Conservation (phyloP, 2,113 vertebrate species). For the Semicossyphus pulcher region DNA sequence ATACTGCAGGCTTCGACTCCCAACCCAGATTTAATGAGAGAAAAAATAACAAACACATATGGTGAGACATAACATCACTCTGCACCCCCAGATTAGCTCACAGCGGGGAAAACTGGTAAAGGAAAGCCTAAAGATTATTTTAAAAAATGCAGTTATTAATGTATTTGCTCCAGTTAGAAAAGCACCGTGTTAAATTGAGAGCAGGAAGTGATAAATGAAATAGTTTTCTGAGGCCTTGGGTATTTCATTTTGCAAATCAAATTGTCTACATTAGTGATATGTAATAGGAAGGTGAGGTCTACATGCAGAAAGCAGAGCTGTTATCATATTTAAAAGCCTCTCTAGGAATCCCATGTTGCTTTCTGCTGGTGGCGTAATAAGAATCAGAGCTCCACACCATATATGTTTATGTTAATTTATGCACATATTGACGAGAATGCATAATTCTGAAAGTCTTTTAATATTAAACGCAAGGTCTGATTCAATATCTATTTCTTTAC, state of each 20-base stretch:
- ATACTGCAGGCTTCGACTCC: slow-evolving; percentile 71
- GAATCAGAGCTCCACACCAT: neutral
- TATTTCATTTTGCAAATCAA: slow-evolving; percentile 36
- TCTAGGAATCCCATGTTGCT: slow-evolving; percentile 6
- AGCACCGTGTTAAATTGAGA: slow-evolving; percentile 2
- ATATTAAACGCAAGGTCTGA: no score
- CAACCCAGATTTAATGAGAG: slow-evolving; percentile 78
- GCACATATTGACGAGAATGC: neutral
- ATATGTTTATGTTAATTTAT: slow-evolving; percentile 4
- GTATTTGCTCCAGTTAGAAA: slow-evolving; percentile 36
- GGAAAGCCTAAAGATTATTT: slow-evolving; percentile 49
- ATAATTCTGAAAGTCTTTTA: no score
- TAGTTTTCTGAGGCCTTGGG: slow-evolving; percentile 29
- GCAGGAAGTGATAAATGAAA: slow-evolving; percentile 14
- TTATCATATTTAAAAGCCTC: neutral
- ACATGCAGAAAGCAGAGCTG: neutral
- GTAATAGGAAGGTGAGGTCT: slow-evolving; percentile 44
- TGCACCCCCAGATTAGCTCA: slow-evolving; percentile 57
- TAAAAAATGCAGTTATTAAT: slow-evolving; percentile 38
- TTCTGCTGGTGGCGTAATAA: neutral
- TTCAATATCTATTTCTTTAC: no score
- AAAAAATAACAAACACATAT: slow-evolving; percentile 76
- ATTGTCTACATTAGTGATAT: slow-evolving; percentile 29
- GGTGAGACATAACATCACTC: slow-evolving; percentile 55
- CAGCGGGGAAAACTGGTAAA: slow-evolving; percentile 30